phyloP scores from a whole-genome alignment of 2,113 vertebrate species.

The Oreochromis aureus region DNA sequence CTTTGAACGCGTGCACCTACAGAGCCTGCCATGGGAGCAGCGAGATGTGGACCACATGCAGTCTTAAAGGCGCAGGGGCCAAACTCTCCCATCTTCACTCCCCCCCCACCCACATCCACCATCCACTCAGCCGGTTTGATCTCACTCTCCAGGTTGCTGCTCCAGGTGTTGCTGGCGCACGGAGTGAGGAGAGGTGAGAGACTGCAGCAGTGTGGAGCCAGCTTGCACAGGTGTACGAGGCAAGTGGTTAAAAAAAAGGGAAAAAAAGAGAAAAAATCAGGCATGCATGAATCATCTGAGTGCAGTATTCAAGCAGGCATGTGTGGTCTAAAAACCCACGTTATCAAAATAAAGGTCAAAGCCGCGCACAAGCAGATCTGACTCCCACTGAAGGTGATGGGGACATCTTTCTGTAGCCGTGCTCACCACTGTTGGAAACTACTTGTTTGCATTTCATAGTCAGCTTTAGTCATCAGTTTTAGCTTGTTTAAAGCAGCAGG shows the following conservation, averaged over 20 bases:
- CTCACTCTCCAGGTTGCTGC: background rate
- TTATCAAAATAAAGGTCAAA: background rate
- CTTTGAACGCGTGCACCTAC: constrained; percentile 60
- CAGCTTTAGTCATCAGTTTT: background rate
- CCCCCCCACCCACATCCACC: background rate
- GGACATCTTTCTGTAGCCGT: background rate
- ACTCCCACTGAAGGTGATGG: background rate
- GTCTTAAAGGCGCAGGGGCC: constrained; percentile 60
- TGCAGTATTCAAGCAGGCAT: background rate
- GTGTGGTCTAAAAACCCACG: background rate
- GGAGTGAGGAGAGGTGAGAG: background rate
- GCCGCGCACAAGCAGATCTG: background rate
- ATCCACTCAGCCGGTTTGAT: background rate
- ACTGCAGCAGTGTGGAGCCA: background rate
- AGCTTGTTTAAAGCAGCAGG: background rate
- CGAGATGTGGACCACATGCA: constrained; percentile 21
- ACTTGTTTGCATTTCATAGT: background rate
- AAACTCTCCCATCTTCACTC: background rate
- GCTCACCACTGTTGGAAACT: background rate
- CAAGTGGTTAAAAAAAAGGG: background rate
- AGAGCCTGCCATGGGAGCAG: constrained; percentile 5
- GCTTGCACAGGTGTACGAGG: background rate
- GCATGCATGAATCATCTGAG: background rate
- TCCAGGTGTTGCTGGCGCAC: background rate
- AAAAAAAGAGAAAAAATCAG: background rate